These are phyloP conservation scores for Trematocara caparti DNA, from an alignment of 2,797 vertebrate species.

Conservation along the genomic window DNA sequence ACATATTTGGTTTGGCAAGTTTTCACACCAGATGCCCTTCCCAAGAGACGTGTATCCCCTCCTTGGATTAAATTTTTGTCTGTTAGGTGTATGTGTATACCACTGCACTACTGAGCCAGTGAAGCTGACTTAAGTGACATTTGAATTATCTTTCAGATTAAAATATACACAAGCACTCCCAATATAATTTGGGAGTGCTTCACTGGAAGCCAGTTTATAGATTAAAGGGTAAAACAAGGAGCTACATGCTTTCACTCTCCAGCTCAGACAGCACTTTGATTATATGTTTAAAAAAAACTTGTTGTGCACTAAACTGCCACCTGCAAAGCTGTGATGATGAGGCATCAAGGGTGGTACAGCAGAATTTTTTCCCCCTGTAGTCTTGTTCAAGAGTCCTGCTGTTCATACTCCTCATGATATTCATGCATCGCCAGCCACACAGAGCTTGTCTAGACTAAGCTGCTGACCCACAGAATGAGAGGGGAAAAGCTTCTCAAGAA, in stretches of 20 bases:
- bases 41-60: not conserved
- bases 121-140: not conserved
- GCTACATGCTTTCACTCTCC: not conserved
- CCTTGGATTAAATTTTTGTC: accelerated
- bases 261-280: not conserved
- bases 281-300: not conserved
- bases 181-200: not conserved
- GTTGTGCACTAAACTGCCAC: not conserved
- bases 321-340: not conserved
- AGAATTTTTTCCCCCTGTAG: not conserved
- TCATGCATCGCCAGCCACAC: not conserved
- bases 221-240: not conserved
- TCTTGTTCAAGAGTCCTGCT: not conserved
- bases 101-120: not conserved
- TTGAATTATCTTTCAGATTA: not conserved
- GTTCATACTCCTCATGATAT: not conserved
- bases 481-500: not conserved
- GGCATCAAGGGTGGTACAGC: not conserved
- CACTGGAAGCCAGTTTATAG: not conserved
- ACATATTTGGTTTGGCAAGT: not conserved
- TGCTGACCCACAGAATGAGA: slow-evolving; percentile 5
- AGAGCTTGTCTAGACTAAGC: not conserved
- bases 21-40: not conserved
- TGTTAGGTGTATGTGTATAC: not conserved
- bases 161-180: not conserved